Conservation (phyloP, 2,113 vertebrate species). For the human (Homo sapiens) region DNA sequence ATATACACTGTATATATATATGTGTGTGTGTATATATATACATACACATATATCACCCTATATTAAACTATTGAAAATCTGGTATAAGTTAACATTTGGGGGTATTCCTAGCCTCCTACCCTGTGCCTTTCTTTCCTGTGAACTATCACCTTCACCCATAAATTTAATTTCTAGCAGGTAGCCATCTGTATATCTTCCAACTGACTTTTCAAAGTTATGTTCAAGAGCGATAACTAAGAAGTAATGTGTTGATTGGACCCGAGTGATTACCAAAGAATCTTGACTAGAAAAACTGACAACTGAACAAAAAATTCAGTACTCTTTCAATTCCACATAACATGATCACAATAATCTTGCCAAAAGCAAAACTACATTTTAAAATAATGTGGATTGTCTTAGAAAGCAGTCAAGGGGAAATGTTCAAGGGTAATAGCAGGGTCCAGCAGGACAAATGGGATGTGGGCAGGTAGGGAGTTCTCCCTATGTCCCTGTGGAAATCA, state of each 20-base stretch:
- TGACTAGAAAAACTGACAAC: not conserved
- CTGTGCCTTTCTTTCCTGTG: not conserved
- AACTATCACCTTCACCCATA: not conserved
- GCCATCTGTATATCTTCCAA: not conserved
- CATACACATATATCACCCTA: no score
- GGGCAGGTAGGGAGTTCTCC: not conserved
- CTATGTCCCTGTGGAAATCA: not conserved
- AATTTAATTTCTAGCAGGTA: not conserved
- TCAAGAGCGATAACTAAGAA: conserved; percentile 1
- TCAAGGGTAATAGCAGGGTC: not conserved
- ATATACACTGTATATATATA: no score
- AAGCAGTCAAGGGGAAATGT: not conserved
- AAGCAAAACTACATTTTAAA: conserved; percentile 14
- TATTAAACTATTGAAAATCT: not conserved
- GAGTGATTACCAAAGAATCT: not conserved
- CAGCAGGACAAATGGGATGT: not conserved
- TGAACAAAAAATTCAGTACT: not conserved
- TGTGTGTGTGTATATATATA: no score
- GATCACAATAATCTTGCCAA: not conserved
- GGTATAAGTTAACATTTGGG: not conserved
- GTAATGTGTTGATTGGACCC: not conserved
- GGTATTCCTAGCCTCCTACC: not conserved
- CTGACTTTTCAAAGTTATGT: not conserved
- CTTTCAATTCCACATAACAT: not conserved
- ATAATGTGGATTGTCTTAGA: not conserved